Evolutionary conservation across 2,888 invertebrate species (phyloP).

Genomic region (Caenorhabditis sp.): DNA sequence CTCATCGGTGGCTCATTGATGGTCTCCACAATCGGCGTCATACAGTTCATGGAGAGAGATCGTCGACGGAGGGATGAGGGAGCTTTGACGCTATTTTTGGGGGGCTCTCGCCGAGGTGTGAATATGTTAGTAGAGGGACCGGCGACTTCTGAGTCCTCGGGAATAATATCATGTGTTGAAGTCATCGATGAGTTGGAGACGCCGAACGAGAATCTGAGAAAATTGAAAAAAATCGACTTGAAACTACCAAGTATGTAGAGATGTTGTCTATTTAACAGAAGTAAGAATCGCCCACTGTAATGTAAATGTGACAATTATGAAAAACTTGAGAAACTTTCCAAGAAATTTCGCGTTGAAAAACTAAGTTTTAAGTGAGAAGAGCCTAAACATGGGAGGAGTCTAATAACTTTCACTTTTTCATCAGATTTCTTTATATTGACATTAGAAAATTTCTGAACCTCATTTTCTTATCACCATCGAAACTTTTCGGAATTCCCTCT

Average conservation of each 20-base stretch:
- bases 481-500: slow-evolving; percentile 52
- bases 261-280: no score
- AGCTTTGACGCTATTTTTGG: neutral
- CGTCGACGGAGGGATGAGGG: slow-evolving; percentile 40
- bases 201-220: slow-evolving; percentile 57
- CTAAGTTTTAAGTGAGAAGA: no score
- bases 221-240: no score
- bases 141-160: neutral
- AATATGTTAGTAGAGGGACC: neutral
- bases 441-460: no score
- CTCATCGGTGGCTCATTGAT: slow-evolving; percentile 37
- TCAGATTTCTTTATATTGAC: no score
- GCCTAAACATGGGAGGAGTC: no score
- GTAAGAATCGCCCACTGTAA: no score
- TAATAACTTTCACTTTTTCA: neutral
- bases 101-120: neutral
- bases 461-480: slow-evolving; percentile 24
- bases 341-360: no score
- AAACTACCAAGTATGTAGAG: neutral
- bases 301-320: no score
- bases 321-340: neutral
- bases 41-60: slow-evolving; percentile 50
- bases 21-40: neutral
- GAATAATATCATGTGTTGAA: neutral
- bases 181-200: slow-evolving; percentile 13